Evolutionary conservation across 2,888 invertebrate genomes (phyloP), one percentile per base, ranked within the genome.

Genomic region (Adelognathus sp.): DNA sequence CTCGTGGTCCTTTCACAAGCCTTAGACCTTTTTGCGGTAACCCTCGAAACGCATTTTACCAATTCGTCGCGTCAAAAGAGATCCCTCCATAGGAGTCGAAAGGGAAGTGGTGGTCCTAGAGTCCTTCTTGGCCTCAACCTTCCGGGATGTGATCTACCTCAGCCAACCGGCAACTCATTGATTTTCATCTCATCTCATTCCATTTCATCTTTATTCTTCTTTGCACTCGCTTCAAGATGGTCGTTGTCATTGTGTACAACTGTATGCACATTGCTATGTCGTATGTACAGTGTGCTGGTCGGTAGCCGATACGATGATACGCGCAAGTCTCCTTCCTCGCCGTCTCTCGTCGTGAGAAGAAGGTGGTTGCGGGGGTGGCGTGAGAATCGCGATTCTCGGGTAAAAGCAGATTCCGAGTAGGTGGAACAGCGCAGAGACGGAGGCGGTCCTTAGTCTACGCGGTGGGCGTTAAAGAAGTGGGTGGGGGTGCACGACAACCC

Each of bases 401-500:
- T 84, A 86, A 72, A 85, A 84, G 85, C 84, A 87, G 86, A 86
- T 75, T 76, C 84, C 85, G 80, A 86, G 90, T 90, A 89, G 90
- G 90, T 88, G 90, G 90, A 87, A 88, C 89, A 86, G 86, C 86
- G 85, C 86, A 88, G 88, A 88, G 85, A 89, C 88, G 90, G 87
- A 89, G 90, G 90, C 90, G 90, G 87, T 89, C 87, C 90, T n/a
- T 88, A 90, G 87, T 85, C 88, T 86, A 86, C 87, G 87, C 86
- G 88, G 88, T 83, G 90, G 90, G 90, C 90, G 90, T 90, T 88
- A 88, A 90, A 89, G 90, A 88, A 88, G 88, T 87, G 86, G 89
- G 86, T 87, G 88, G 89, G 82, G 85, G 87, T 70, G 70, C 86
- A 85, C 85, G 85, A 83, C 86, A 86, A 87, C 87, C 88, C 88